Evolutionary conservation across 2,113 vertebrate genomes (phyloP).

Genomic region (Zosterops pallidus): DNA sequence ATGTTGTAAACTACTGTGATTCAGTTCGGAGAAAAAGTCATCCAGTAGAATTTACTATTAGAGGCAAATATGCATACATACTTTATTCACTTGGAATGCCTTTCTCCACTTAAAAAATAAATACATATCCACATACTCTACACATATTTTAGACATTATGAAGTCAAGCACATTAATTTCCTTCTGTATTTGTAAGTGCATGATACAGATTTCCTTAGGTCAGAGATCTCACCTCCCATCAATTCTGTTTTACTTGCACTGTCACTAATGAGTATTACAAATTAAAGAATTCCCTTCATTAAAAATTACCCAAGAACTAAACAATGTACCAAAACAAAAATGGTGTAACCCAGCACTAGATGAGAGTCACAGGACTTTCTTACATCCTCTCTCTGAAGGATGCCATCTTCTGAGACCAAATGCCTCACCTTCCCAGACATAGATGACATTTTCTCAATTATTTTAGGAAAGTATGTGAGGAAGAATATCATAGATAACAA

Average conservation of each 20-base stretch:
- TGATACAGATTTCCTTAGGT: neutral
- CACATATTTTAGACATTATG: neutral
- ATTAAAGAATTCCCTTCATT: neutral
- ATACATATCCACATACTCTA: neutral
- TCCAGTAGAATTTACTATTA: neutral
- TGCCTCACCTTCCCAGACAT: neutral
- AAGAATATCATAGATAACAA: neutral
- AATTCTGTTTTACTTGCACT: neutral
- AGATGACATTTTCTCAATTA: neutral
- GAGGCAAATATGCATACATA: neutral
- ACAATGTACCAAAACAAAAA: neutral
- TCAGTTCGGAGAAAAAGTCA: neutral
- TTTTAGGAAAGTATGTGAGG: neutral
- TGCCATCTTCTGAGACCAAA: neutral
- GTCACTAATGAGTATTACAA: neutral
- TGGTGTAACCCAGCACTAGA: neutral
- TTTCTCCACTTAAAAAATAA: neutral
- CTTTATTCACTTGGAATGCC: neutral
- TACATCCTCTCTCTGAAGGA: neutral
- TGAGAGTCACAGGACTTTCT: neutral
- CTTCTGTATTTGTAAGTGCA: neutral
- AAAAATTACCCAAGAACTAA: neutral
- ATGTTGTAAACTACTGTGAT: slow-evolving; percentile 8
- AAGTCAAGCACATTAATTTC: neutral
- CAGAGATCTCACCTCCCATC: neutral